phyloP scores from a whole-genome alignment of 2,888 invertebrate species.

The Podabrus alpinus region DNA sequence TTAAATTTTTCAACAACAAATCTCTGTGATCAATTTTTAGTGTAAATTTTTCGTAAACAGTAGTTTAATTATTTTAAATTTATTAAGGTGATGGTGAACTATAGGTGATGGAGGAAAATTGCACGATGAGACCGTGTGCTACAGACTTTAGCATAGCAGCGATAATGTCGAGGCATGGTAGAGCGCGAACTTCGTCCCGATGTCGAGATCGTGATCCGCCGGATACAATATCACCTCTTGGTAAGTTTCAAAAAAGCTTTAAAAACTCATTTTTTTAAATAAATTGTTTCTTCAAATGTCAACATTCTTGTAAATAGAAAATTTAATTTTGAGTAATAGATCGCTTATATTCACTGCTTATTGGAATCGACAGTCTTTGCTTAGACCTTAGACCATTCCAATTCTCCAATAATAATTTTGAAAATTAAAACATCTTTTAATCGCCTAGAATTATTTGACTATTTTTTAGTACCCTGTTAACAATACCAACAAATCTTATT shows the following conservation, averaged over 20 bases:
- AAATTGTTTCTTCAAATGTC: not conserved
- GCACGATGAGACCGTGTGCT: constrained; percentile 77
- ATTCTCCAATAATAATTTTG: not conserved
- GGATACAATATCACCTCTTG: constrained; percentile 52
- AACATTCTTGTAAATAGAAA: not conserved
- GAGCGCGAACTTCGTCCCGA: constrained; percentile 63
- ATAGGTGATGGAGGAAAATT: constrained; percentile 65
- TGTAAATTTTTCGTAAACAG: constrained; percentile 1
- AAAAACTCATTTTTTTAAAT: not conserved
- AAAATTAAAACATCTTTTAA: not conserved
- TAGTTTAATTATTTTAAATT: not conserved
- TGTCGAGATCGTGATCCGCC: constrained; percentile 54
- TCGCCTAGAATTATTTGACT: not conserved
- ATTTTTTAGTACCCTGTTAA: too few species aligned
- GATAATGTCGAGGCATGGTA: constrained; percentile 83
- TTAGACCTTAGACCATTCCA: too few species aligned
- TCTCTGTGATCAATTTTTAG: constrained; percentile 13
- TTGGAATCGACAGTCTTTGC: not conserved
- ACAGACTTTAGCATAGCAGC: constrained; percentile 96
- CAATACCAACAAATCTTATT: too few species aligned
- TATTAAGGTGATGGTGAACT: constrained; percentile 36
- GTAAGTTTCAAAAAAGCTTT: constrained; percentile 47
- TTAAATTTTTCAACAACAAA: not conserved
- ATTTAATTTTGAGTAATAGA: not conserved
- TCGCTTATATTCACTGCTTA: not conserved